Evolutionary conservation across 2,797 vertebrate genomes (phyloP).

Genomic region (Brotula barbata): DNA sequence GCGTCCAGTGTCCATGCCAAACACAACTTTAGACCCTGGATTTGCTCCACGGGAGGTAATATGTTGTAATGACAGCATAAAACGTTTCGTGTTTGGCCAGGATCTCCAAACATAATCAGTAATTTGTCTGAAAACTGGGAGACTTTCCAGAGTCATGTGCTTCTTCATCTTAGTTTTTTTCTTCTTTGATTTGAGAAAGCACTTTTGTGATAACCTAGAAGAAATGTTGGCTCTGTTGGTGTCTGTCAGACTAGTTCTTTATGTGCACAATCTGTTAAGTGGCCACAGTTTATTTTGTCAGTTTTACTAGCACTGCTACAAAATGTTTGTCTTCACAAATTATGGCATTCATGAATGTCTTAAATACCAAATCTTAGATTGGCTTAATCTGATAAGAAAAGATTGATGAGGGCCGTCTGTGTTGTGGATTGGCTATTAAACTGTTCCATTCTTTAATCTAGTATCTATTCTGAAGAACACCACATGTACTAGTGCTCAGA

Average conservation of each 20-base stretch:
- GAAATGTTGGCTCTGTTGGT: constrained; percentile 1
- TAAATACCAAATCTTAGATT: too few relatives aligned
- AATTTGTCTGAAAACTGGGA: constrained; percentile 12
- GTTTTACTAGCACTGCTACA: not conserved
- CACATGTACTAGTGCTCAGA: too few relatives aligned
- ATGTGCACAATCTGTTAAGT: not conserved
- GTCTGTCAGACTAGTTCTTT: constrained; percentile 4
- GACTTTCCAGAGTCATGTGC: not conserved
- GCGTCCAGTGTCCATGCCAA: not conserved
- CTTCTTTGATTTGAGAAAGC: too few relatives aligned
- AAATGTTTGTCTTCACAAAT: not conserved
- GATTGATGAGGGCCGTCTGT: too few relatives aligned
- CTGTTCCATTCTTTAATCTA: too few relatives aligned
- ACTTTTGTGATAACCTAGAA: too few relatives aligned
- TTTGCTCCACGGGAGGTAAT: not conserved
- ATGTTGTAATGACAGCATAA: not conserved
- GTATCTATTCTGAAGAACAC: too few relatives aligned
- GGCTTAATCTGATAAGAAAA: too few relatives aligned
- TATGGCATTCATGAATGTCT: not conserved
- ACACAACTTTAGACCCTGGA: not conserved
- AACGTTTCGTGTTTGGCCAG: not conserved
- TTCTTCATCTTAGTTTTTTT: not conserved
- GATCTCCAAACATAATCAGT: not conserved
- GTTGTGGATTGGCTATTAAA: too few relatives aligned
- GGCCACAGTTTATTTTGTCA: constrained; percentile 4